Evolutionary conservation across 2,113 vertebrate species (phyloP), one percentile per base, ranked within the genome.

Genomic region (Opisthocomus hoazin): DNA sequence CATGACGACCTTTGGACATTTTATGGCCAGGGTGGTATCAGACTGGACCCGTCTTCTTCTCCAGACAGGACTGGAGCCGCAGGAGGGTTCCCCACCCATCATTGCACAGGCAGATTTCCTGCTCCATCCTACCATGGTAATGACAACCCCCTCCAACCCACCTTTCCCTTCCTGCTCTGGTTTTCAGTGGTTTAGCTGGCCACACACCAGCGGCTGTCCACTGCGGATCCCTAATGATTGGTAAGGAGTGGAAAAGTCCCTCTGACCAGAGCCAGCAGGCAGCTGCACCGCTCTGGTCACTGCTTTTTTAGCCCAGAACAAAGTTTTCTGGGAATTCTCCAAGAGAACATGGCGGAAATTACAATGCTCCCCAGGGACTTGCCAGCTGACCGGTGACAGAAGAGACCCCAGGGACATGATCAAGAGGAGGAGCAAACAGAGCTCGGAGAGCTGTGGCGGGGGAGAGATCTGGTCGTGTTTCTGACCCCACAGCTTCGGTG

Each of bases 321-420:
- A 76, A 84, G 41, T 81, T 94, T 91, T 75, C 84, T 94, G 89
- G 51, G 58, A 89, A 91, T 83, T 77, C 83, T 77, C 39, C 64
- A 89, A 78, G 57, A 84, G 45, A 89, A 94, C 48, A 79, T 3
- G 0, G 73, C 84, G 57, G 43, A 91, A 89, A 91, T 79, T 43
- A 94, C 65, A 95, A 23, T 0, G 2, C 11, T 85, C 81, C 45
- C 41, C 26, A 27, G 15, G n/a, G 86, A 53, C 76, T 60, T 56
- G 64, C 48, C 9, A 12, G 45, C 11, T 63, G 68, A 64, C 48
- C 15, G 0, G 29, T 2, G 18, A 85, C 87, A 95, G 61, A 85
- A 90, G 57, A 89, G 65, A 84, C 73, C 61, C 50, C 4, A 36
- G 30, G 74, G 80, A 68, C 26, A 71, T 0, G 3, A 76, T 3